Base-by-base conservation (phyloP, 2,888 invertebrate genomes). In the Epiperipatus broadwayi region DNA sequence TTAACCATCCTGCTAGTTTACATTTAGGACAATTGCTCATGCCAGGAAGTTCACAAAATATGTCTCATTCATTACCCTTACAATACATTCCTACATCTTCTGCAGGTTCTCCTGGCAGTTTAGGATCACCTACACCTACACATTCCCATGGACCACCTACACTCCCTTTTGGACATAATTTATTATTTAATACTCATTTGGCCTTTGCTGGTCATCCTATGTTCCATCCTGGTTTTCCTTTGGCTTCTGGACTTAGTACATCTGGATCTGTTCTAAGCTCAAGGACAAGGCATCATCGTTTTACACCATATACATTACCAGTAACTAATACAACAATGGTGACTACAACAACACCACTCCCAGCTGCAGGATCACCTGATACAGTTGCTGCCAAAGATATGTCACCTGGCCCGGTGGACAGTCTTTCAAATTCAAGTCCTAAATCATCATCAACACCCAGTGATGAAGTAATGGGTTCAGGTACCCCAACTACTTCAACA, bases 171-270 rank as follows among this genome's bases (percentile, higher is more conserved):
- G 78, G 79, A 48, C 80, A 79, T 28, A 77, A 80, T 46, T 68
- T 85, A 51, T 68, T 87, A 36, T 78, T 85, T 60, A 85, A 85
- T 61, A 77, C 84, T 42, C 83, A 85, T 58, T 69, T 84, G 35
- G 75, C 87, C 41, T 66, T 85, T 50, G 83, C 84, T 47, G 81
- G 84, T 61, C 83, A 85, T 59, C 78, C 80, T 44, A 63, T 75
- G 42, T 74, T 76, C 53, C 43, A 46, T 19, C 75, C 75, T 50
- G 50, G 49, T 8, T 75, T 75, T 52, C 69, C 70, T 34, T 21
- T 21, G 7, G 35, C 31, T 15, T n/a, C 22, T 7, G 35, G 35
- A 4, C 35, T 22, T 28, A 31, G 30, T 12, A 35, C 32, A 7
- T 39, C 50, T 30, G 52, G 52, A 12, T 49, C 52, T 18, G 41